Conservation (phyloP, 2,888 invertebrate genomes). For the Lasiommata megera region DNA sequence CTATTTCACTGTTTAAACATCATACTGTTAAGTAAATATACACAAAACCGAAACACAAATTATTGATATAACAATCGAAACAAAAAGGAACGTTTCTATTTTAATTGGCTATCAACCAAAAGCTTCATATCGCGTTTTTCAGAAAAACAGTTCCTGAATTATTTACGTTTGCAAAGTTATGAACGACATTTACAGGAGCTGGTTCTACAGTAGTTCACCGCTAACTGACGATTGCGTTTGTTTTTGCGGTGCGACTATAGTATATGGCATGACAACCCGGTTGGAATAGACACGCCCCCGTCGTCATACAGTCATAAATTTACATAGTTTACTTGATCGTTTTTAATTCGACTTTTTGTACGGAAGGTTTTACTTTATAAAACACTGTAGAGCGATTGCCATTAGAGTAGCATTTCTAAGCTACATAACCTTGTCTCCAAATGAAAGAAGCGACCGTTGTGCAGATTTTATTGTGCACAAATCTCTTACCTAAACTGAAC, state of each 20-base stretch:
- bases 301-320: not conserved
- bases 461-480: too few relatives aligned
- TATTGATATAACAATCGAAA: not conserved
- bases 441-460: too few relatives aligned
- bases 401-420: too few relatives aligned
- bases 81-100: too few relatives aligned
- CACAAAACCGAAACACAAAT: not conserved
- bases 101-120: too few relatives aligned
- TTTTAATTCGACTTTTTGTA: too few relatives aligned
- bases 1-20: constrained; percentile 25
- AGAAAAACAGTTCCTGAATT: not conserved
- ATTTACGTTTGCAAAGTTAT: not conserved
- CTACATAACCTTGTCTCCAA: too few relatives aligned
- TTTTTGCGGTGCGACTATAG: not conserved
- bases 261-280: not conserved
- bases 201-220: not conserved
- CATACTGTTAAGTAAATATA: not conserved
- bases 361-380: too few relatives aligned
- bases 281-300: not conserved
- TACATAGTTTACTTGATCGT: not conserved
- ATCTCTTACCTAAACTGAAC: too few relatives aligned
- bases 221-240: not conserved
- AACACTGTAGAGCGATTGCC: too few relatives aligned
- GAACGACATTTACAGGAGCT: not conserved
- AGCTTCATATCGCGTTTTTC: too few relatives aligned